Evolutionary conservation across 2,888 invertebrate species (phyloP).

Genomic region (Leucoptera coffeella): DNA sequence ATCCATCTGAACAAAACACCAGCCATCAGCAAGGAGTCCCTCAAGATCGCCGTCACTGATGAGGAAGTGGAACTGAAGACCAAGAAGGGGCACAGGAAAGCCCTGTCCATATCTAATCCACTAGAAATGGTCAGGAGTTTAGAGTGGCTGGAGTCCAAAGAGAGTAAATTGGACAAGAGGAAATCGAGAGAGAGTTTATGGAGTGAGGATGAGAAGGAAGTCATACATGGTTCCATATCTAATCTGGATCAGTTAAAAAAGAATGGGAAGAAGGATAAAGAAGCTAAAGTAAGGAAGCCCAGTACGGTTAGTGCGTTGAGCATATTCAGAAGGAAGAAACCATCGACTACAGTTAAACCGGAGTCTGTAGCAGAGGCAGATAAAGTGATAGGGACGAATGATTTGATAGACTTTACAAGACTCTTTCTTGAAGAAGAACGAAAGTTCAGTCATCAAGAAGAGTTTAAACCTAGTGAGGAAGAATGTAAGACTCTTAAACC

Average conservation of each 20-base stretch:
- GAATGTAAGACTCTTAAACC: conserved; percentile 26
- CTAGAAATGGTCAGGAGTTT: conserved; percentile 37
- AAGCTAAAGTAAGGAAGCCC: conserved; percentile 33
- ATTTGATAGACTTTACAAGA: conserved; percentile 29
- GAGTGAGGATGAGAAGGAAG: conserved; percentile 40
- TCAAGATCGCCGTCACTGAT: conserved; percentile 38
- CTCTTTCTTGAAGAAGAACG: conserved; percentile 37
- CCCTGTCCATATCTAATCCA: conserved; percentile 44
- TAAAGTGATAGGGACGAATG: conserved; percentile 19
- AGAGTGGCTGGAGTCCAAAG: conserved; percentile 35
- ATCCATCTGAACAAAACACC: conserved; percentile 30
- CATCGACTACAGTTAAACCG: conserved; percentile 29
- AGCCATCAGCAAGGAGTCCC: conserved; percentile 40
- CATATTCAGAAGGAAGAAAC: conserved; percentile 35
- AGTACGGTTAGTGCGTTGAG: conserved; percentile 38
- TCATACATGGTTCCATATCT: conserved; percentile 30
- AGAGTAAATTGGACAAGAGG: too few relatives aligned
- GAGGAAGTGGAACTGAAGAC: conserved; percentile 30
- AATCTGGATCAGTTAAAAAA: conserved; percentile 34
- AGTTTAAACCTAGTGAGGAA: conserved; percentile 31
- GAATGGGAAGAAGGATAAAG: conserved; percentile 34
- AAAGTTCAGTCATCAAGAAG: conserved; percentile 18
- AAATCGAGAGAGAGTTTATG: too few relatives aligned
- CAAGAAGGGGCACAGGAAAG: conserved; percentile 40
- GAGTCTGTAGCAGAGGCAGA: conserved; percentile 33